Evolutionary conservation across 2,888 invertebrate genomes (phyloP).

Genomic region (Entomobrya proxima): DNA sequence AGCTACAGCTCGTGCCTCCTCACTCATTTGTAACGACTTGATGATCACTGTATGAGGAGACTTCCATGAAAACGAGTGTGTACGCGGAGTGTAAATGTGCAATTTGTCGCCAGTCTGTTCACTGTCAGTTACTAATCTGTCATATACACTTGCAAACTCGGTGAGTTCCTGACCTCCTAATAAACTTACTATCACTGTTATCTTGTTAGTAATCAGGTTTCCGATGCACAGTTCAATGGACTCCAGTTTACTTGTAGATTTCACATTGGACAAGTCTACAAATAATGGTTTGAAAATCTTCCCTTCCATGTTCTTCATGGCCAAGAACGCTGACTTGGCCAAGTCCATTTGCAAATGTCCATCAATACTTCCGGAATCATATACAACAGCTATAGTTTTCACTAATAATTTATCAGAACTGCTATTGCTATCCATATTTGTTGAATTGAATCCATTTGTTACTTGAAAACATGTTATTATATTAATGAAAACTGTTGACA

Average conservation of each 20-base stretch:
- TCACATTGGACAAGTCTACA: slow-evolving; percentile 63
- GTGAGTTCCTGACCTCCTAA: slow-evolving; percentile 48
- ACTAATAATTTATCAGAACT: not conserved
- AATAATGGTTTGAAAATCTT: slow-evolving; percentile 54
- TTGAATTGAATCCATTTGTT: not conserved
- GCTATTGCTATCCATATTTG: not conserved
- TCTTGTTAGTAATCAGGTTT: slow-evolving; percentile 57
- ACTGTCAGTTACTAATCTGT: not conserved
- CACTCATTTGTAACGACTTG: slow-evolving; percentile 72
- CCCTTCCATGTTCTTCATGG: slow-evolving; percentile 45
- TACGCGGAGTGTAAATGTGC: slow-evolving; percentile 49
- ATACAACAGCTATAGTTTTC: slow-evolving; percentile 57
- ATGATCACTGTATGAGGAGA: slow-evolving; percentile 39
- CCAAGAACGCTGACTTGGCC: slow-evolving; percentile 54
- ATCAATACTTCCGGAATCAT: slow-evolving; percentile 68
- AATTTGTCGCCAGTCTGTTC: not conserved
- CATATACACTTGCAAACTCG: slow-evolving; percentile 60
- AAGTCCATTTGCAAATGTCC: slow-evolving; percentile 67
- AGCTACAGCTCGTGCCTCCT: slow-evolving; percentile 61
- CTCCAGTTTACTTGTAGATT: not conserved
- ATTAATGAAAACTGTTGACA: not conserved
- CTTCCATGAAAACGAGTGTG: not conserved
- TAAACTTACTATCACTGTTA: slow-evolving; percentile 58
- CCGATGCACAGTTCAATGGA: slow-evolving; percentile 49
- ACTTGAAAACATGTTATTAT: not conserved